Conservation (phyloP, 2,797 vertebrate genomes). For the Anomalospiza imberbis region DNA sequence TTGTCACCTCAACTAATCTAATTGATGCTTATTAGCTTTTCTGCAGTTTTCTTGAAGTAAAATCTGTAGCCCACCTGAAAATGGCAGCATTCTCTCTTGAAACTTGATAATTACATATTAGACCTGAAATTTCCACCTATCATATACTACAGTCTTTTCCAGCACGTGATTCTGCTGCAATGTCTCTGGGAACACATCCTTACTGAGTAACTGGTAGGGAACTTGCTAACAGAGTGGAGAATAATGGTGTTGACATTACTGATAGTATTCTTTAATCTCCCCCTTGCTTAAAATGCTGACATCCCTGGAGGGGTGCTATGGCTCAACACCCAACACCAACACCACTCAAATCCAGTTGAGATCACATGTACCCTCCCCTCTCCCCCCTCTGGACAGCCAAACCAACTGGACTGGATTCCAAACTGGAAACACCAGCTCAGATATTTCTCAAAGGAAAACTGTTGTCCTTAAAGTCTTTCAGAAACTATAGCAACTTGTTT, state of each 20-base stretch:
- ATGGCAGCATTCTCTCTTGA: not conserved
- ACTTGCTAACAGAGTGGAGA: not conserved
- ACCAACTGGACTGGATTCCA: not conserved
- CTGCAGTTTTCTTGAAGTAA: not conserved
- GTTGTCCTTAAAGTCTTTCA: not conserved
- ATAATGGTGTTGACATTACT: not conserved
- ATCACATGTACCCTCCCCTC: not conserved
- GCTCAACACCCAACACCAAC: not conserved
- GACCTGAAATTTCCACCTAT: not conserved
- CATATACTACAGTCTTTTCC: not conserved
- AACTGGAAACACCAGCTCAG: not conserved
- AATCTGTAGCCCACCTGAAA: not conserved
- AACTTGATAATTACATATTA: not conserved
- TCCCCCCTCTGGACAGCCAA: not conserved
- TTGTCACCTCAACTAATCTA: not conserved
- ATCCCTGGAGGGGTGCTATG: not conserved
- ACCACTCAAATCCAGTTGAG: accelerated
- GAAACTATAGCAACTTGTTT: not conserved
- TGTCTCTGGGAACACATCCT: not conserved
- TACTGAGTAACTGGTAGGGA: not conserved
- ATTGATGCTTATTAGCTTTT: not conserved
- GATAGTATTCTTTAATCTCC: not conserved
- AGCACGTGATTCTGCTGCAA: not conserved
- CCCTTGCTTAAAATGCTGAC: not conserved
- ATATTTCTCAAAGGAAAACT: not conserved